phyloP scores from a whole-genome alignment of 2,113 vertebrate species.

The Syngnathus typhle region DNA sequence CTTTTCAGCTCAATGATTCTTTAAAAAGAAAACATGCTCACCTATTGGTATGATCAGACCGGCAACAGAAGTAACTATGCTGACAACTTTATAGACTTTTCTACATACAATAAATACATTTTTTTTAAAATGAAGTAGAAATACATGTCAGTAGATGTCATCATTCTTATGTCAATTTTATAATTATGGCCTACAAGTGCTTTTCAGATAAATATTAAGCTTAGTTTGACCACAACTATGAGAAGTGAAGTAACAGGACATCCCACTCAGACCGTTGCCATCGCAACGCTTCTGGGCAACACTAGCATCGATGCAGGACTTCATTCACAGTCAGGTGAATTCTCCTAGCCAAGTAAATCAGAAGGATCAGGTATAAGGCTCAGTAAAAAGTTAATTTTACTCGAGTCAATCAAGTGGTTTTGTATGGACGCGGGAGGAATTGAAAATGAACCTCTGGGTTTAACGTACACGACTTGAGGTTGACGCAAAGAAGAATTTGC shows the following conservation, averaged over 20 bases:
- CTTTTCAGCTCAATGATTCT: not conserved
- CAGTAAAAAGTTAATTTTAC: not conserved
- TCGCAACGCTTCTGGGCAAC: not conserved
- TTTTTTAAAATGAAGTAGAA: too few relatives aligned
- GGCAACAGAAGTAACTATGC: constrained; percentile 38
- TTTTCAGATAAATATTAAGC: too few relatives aligned
- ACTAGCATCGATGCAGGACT: not conserved
- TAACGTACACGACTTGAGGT: not conserved
- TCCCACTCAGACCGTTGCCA: not conserved
- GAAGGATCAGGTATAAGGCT: too few relatives aligned
- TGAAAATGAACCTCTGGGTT: too few relatives aligned
- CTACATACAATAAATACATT: too few relatives aligned
- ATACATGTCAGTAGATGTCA: too few relatives aligned
- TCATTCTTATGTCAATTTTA: too few relatives aligned
- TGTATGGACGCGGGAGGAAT: not conserved
- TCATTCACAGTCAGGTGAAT: not conserved
- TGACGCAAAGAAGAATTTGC: not conserved
- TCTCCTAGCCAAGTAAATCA: not conserved
- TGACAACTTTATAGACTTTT: not conserved
- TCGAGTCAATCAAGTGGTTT: not conserved
- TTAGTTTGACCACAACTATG: too few relatives aligned
- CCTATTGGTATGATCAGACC: not conserved
- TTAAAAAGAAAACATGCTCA: not conserved
- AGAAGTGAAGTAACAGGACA: too few relatives aligned
- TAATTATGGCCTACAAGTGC: too few relatives aligned